Conservation (phyloP, 2,888 invertebrate genomes). For the Dimorphilus gyrociliatus region DNA sequence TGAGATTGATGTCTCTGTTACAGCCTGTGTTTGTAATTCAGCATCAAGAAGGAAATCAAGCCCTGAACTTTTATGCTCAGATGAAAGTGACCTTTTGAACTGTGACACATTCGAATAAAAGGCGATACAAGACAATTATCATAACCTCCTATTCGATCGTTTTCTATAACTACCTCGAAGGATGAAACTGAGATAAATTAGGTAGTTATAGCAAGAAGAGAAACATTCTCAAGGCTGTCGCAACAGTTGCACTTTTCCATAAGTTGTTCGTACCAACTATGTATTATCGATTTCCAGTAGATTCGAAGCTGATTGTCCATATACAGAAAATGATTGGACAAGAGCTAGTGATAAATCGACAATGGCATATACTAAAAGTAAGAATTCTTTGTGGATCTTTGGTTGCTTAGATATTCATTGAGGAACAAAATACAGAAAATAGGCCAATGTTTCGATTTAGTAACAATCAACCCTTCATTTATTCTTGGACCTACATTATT, state of each 20-base stretch:
- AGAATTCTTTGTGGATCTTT: conserved; percentile 42
- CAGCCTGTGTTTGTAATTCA: conserved; percentile 40
- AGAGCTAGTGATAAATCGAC: conserved; percentile 11
- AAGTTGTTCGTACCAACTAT: conserved; percentile 42
- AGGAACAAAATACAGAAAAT: conserved; percentile 35
- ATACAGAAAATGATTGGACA: conserved; percentile 8
- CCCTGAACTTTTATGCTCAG: conserved; percentile 39
- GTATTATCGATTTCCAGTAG: conserved; percentile 34
- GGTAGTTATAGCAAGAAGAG: conserved; percentile 40
- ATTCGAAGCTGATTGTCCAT: conserved; percentile 3
- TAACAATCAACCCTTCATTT: conserved; percentile 41
- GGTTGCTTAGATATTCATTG: conserved; percentile 43
- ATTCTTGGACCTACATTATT: conserved; percentile 43
- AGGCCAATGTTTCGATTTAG: conserved; percentile 34
- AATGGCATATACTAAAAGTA: conserved; percentile 37
- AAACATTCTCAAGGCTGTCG: conserved; percentile 39
- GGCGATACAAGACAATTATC: conserved; percentile 37
- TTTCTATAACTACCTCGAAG: conserved; percentile 25
- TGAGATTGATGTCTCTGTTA: conserved; percentile 39
- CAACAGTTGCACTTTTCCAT: conserved; percentile 36
- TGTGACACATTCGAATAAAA: conserved; percentile 26
- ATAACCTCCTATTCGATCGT: conserved; percentile 39
- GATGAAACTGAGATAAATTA: conserved; percentile 36
- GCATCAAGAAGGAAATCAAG: conserved; percentile 31
- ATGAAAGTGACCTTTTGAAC: conserved; percentile 41